phyloP scores from a whole-genome alignment of 2,888 invertebrate genomes.

The Andrena minutula region DNA sequence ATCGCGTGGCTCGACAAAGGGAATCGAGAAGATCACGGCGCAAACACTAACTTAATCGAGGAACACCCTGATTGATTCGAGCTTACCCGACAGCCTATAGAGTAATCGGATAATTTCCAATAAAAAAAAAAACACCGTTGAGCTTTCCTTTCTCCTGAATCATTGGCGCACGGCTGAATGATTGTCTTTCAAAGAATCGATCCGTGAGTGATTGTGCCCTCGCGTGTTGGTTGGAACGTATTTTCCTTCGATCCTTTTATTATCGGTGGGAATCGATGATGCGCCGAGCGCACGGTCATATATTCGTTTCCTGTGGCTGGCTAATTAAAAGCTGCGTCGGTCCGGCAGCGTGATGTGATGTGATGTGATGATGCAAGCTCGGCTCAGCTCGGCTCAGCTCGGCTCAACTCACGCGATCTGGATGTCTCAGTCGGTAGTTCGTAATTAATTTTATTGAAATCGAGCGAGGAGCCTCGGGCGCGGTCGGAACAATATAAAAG shows the following conservation, averaged over 20 bases:
- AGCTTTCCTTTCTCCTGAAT: no score
- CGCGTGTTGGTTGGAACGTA: conserved; percentile 5
- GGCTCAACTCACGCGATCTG: not conserved
- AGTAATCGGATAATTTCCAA: no score
- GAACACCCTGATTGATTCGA: no score
- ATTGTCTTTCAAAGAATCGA: conserved; percentile 21
- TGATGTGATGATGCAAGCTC: not conserved
- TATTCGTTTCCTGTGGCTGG: conserved; percentile 41
- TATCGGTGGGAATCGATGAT: conserved; percentile 33
- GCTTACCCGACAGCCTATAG: no score
- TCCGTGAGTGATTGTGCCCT: not conserved
- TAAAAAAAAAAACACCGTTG: no score
- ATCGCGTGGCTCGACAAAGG: conserved; percentile 21
- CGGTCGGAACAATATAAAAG: conserved; percentile 62
- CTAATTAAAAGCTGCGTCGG: conserved; percentile 51
- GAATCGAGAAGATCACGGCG: not conserved
- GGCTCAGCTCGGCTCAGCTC: not conserved
- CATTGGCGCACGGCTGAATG: not conserved
- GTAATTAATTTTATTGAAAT: conserved; percentile 67
- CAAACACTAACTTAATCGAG: no score
- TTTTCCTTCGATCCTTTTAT: conserved; percentile 21
- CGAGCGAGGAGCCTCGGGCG: conserved; percentile 16
- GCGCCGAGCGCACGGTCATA: conserved; percentile 18
- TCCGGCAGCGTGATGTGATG: not conserved
- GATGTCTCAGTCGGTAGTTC: conserved; percentile 44